Evolutionary conservation across 1,140 invertebrate genomes (phyloP), one percentile per base, ranked within the genome.

Genomic region (Pseudachorutes palmiensis): DNA sequence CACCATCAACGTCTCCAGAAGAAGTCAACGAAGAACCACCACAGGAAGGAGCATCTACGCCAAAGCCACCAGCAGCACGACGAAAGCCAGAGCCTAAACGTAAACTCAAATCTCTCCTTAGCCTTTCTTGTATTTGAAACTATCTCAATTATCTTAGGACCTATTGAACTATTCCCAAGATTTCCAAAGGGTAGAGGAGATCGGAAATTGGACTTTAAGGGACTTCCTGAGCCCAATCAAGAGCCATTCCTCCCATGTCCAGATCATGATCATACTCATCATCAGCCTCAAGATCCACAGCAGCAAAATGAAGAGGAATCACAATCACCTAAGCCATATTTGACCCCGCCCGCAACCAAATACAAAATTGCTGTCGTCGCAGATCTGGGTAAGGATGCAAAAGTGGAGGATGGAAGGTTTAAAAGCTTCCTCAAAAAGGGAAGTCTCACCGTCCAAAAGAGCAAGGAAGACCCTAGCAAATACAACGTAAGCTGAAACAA

Each of bases 341-440:
- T 64, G n/a, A 64, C 67, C 1, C 62, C 67, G 31, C 67, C 67
- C 3, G 24, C 62, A 14, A 22, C 64, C 12, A 64, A 41, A 22
- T 68, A 57, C 49, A 55, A 62, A 64, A 64, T 68, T 45, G 67
- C 62, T 5, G 36, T 68, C 1, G 62, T 68, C 14, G 45, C 67
- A 2, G 65, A 60, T 60, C 24, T 59, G 26, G 65, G 49, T 2
- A 59, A 36, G n/a, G 32, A 66, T 41, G 24, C 51, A 12, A 32
- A 19, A 24, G 28, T 49, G n/a, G 32, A 62, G 32, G 55, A 55
- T 9, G 62, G 22, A 60, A 64, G 30, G 30, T 55, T 33, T 32
- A 49, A 22, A 64, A 26, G 26, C 16, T 63, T 36, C 33, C 61
- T 63, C 3, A 36, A 41, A 26, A 26, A 45, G 19, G 61, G 61